Conservation (phyloP, 2,888 invertebrate genomes). For the Eledona agricola region DNA sequence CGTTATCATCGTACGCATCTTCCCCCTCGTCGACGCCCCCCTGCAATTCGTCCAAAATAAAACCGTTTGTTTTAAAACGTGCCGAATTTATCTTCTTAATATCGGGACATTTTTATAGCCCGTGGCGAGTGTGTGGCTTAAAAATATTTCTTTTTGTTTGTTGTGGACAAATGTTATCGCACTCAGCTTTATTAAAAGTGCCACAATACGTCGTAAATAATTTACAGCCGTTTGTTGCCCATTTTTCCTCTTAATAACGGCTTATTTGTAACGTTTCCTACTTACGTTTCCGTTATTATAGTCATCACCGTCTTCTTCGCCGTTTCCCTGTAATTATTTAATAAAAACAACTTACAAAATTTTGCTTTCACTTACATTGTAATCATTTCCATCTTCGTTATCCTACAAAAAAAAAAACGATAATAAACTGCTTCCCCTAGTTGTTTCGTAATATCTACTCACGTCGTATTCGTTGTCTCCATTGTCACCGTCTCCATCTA, state of each 20-base stretch:
- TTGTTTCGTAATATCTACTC: too few species aligned
- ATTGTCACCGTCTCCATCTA: constrained; percentile 14
- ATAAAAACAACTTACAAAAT: background rate
- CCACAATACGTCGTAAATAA: too few species aligned
- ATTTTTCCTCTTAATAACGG: background rate
- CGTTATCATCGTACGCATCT: background rate
- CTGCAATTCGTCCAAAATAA: too few species aligned
- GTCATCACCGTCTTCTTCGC: constrained; percentile 15
- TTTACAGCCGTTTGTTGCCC: too few species aligned
- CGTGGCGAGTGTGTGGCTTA: too few species aligned
- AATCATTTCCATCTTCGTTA: background rate
- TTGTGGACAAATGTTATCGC: too few species aligned
- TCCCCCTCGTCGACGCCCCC: too few species aligned
- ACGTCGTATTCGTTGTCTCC: constrained; percentile 18
- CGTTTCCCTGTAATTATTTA: constrained; percentile 5
- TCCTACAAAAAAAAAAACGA: constrained; percentile 7
- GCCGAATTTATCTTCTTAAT: too few species aligned
- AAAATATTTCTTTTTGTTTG: too few species aligned
- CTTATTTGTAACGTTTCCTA: background rate
- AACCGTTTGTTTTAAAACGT: too few species aligned
- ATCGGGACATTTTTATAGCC: too few species aligned
- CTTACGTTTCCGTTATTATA: constrained; percentile 17
- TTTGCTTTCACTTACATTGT: constrained; percentile 1
- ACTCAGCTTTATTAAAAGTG: too few species aligned
- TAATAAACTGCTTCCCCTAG: background rate